phyloP scores from a whole-genome alignment of 2,888 invertebrate species.

The Tuberolachnus salignus region DNA sequence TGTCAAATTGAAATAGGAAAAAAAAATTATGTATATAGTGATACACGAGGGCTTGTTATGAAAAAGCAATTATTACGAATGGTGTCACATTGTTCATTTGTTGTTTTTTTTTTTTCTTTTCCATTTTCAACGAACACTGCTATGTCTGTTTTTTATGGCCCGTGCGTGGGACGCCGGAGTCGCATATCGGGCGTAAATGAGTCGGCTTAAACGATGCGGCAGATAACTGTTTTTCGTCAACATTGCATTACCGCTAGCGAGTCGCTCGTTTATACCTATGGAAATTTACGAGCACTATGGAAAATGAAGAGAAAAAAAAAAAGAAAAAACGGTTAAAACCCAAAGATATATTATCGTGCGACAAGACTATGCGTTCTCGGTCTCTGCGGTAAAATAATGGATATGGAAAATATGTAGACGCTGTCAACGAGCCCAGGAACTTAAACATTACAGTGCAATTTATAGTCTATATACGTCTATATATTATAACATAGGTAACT shows the following conservation, averaged over 20 bases:
- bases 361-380: not conserved
- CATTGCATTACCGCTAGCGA: not conserved
- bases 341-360: not conserved
- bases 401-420: not conserved
- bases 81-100: too few species aligned
- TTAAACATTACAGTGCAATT: not conserved
- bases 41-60: too few species aligned
- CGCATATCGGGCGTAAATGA: not conserved
- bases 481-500: too few species aligned
- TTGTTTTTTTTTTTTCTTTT: not conserved
- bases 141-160: not conserved
- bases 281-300: constrained; percentile 10
- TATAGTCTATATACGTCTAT: not conserved
- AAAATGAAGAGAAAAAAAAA: not conserved
- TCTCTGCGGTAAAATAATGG: not conserved
- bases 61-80: too few species aligned
- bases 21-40: too few species aligned
- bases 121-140: not conserved
- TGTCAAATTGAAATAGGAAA: too few species aligned
- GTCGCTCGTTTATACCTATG: not conserved
- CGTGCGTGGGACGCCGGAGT: not conserved
- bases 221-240: not conserved
- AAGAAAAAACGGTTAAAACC: not conserved
- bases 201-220: not conserved
- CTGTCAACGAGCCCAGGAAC: not conserved